Percentiles rank a stretch among this genome's conserved stretches.
Conservation (phyloP, 2,797 vertebrate species). For the Glossophaga mutica region DNA sequence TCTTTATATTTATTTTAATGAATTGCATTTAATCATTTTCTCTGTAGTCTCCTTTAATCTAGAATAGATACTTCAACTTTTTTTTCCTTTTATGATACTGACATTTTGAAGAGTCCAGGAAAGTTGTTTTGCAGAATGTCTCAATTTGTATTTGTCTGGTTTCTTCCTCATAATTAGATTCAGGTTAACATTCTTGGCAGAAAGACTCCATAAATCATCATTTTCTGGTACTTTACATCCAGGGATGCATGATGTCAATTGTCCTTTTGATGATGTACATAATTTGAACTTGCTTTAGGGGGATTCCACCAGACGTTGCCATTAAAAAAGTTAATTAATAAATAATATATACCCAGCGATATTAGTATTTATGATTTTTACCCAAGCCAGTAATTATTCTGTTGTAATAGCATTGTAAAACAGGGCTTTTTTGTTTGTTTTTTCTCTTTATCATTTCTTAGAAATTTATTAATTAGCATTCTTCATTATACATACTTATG, state of each 20-base stretch:
- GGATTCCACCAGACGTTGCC: background rate
- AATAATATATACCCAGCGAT: background rate
- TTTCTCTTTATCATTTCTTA: background rate
- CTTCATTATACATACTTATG: background rate
- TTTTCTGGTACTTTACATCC: background rate
- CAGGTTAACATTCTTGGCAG: background rate
- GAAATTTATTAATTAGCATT: background rate
- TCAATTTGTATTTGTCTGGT: constrained; percentile 18
- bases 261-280: background rate
- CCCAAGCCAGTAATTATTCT: background rate
- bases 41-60: background rate
- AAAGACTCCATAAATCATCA: background rate
- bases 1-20: background rate
- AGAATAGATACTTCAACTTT: background rate
- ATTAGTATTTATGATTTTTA: background rate
- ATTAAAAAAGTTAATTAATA: background rate
- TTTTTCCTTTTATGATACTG: background rate
- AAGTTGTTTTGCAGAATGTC: background rate
- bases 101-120: background rate
- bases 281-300: background rate
- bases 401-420: background rate
- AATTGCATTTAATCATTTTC: background rate
- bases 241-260: background rate
- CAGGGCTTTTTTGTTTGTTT: background rate
- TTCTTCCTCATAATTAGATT: background rate